Evolutionary conservation across 2,888 invertebrate species (phyloP).

Genomic region (Pedicia rivosa): DNA sequence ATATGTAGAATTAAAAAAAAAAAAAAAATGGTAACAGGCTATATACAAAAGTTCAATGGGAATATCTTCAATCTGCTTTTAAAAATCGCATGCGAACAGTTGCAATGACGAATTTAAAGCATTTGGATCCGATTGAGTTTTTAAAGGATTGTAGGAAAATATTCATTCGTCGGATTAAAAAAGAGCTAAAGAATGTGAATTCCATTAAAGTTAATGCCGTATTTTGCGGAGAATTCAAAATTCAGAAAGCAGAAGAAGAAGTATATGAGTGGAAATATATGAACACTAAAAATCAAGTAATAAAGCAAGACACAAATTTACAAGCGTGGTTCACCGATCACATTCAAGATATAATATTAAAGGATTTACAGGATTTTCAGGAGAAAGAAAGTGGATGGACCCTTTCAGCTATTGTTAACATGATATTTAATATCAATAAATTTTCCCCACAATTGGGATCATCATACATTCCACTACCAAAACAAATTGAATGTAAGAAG

Average conservation of each 20-base stretch:
- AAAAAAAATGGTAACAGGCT: no score
- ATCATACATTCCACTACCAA: slow-evolving; percentile 12
- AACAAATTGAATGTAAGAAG: no score
- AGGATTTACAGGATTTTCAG: slow-evolving; percentile 15
- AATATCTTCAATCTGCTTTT: slow-evolving; percentile 1
- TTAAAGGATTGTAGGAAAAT: not conserved
- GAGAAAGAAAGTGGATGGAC: slow-evolving; percentile 15
- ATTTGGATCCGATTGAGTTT: not conserved
- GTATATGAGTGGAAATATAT: slow-evolving; percentile 1
- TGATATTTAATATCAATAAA: slow-evolving; percentile 12
- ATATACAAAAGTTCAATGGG: not conserved
- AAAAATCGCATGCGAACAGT: not conserved
- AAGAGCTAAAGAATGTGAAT: not conserved
- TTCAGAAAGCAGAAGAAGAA: not conserved
- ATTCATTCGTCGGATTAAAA: not conserved
- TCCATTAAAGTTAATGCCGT: not conserved
- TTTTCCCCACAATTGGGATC: slow-evolving; percentile 13
- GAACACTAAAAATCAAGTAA: slow-evolving; percentile 1
- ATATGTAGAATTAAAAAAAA: no score
- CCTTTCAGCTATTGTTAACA: slow-evolving; percentile 9
- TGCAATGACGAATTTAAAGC: not conserved
- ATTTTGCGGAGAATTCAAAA: not conserved
- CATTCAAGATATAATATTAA: not conserved
- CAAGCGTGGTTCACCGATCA: not conserved
- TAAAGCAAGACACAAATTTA: not conserved